These are phyloP conservation scores for Anarhynchus alexandrinus DNA, from an alignment of 2,113 vertebrate species.

Conservation along the genomic window DNA sequence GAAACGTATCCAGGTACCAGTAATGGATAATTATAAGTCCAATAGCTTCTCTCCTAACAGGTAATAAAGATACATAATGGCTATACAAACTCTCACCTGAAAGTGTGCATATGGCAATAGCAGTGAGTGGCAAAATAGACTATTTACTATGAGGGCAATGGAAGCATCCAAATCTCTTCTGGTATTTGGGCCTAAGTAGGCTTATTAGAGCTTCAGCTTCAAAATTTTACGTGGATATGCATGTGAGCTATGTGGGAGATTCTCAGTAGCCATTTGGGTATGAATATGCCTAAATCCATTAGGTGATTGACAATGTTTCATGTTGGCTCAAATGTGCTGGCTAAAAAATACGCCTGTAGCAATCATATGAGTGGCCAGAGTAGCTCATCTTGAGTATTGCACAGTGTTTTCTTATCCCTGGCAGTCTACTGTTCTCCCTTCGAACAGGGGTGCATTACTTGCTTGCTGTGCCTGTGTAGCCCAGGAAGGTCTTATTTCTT, in stretches of 20 bases:
- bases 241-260: not conserved
- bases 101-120: not conserved
- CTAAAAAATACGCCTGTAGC: not conserved
- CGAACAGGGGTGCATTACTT: not conserved
- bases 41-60: constrained; percentile 10
- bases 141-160: not conserved
- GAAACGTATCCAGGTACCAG: not conserved
- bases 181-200: not conserved
- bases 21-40: constrained; percentile 42
- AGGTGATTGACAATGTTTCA: not conserved
- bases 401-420: not conserved
- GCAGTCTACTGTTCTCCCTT: not conserved
- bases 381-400: not conserved
- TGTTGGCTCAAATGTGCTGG: not conserved
- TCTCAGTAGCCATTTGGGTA: not conserved
- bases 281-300: not conserved
- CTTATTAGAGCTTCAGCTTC: not conserved
- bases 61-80: constrained; percentile 29
- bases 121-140: not conserved
- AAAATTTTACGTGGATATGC: not conserved
- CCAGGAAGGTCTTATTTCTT: not conserved
- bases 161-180: not conserved
- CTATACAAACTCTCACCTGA: not conserved
- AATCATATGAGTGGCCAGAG: not conserved
- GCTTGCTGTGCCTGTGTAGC: not conserved